phyloP scores from a whole-genome alignment of 2,113 vertebrate genomes.

The Urocynchramus pylzowi region DNA sequence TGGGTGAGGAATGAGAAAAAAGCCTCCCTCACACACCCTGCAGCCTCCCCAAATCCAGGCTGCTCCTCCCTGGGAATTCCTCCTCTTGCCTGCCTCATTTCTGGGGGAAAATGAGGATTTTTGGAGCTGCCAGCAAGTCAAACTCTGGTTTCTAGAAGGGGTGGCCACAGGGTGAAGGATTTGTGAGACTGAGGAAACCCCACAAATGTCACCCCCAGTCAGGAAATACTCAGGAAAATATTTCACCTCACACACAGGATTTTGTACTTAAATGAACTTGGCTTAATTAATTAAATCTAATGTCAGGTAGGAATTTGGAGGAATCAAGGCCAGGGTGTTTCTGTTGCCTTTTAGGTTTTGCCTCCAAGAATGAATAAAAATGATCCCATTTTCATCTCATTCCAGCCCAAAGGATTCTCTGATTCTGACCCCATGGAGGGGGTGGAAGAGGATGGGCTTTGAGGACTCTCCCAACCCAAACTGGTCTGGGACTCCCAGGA shows the following conservation, averaged over 20 bases:
- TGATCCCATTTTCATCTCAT: too few relatives aligned
- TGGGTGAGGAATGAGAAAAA: rapidly evolving
- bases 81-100: background rate
- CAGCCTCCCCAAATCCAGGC: background rate
- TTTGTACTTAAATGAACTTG: rapidly evolving
- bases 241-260: rapidly evolving
- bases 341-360: too few relatives aligned
- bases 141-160: rapidly evolving
- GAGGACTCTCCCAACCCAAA: background rate
- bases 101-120: background rate
- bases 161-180: rapidly evolving
- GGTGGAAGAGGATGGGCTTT: background rate
- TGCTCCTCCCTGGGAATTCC: background rate
- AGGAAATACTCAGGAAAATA: background rate
- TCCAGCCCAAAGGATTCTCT: background rate
- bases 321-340: background rate
- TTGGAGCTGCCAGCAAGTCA: background rate
- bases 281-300: background rate
- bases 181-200: background rate
- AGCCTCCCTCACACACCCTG: background rate
- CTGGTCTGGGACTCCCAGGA: background rate
- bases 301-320: rapidly evolving
- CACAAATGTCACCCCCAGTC: rapidly evolving
- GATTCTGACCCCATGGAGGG: background rate
- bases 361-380: background rate